Evolutionary conservation across 2,113 vertebrate genomes (phyloP), one percentile per base, ranked within the genome.

Genomic region (Rhinopomastus cyanomelas): DNA sequence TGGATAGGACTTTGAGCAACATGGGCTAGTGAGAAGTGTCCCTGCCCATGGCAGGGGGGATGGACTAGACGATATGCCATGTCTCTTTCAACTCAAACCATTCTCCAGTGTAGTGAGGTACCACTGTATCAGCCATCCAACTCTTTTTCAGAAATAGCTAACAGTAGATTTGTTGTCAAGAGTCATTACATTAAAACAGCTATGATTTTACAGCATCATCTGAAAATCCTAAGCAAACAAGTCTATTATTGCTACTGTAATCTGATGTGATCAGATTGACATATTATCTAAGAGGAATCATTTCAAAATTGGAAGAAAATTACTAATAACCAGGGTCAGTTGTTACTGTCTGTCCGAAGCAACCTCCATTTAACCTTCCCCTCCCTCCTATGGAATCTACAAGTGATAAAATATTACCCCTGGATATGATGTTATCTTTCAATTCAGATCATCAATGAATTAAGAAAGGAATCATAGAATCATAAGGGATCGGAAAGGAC

Each of bases 151-250:
- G 52, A 39, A 73, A 49, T 0, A 32, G 6, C 5, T 26, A 61
- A 44, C 3, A 8, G 51, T 12, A n/a, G 26, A 27, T 26, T 6
- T 26, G n/a, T 12, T 25, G 18, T 18, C 7, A 57, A 30, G 18
- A 65, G 32, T 0, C 0, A 26, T 27, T n/a, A 29, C 29, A 15
- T 21, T 2, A 3, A 13, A 44, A 16, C 37, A 68, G 64, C 26
- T 69, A 23, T 8, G 51, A 65, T 73, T 56, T 72, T 36, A 60
- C 29, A 69, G 26, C 10, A 44, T 20, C 20, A 60, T 30, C 34
- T 37, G 25, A 80, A 86, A 88, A 52, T 37, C 20, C 77, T 29
- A 42, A 36, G 29, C 8, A 76, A 13, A 29, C 21, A 72, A 77
- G 34, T 29, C n/a, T 32, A 30, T 62, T 72, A 72, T 86, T 83